A percentile compares a stretch with the other conserved stretches of the same genome.
These are phyloP conservation scores for Erpobdella octoculata DNA, from an alignment of 2,888 invertebrate genomes.

Conservation along the genomic window DNA sequence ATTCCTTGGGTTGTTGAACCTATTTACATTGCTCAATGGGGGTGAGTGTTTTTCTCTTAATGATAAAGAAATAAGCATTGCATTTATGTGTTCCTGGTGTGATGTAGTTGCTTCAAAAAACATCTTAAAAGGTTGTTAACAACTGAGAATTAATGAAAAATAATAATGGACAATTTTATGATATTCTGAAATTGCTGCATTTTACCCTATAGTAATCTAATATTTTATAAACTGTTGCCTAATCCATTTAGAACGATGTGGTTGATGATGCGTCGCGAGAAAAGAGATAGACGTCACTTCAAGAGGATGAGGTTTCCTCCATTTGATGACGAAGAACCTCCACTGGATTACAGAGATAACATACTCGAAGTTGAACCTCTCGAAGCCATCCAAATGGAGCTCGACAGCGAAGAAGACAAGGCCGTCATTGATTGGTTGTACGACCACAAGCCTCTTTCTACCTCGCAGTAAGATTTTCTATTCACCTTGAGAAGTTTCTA, in stretches of 20 bases:
- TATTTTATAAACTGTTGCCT: background rate
- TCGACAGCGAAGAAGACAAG: slow-evolving; percentile 77
- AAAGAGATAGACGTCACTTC: slow-evolving; percentile 94
- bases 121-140: too few species aligned
- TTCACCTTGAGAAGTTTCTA: too few species aligned
- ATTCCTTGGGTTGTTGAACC: slow-evolving; percentile 99
- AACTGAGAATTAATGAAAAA: too few species aligned
- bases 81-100: too few species aligned
- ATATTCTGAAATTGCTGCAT: too few species aligned
- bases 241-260: slow-evolving; percentile 77
- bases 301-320: slow-evolving; percentile 99
- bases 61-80: background rate
- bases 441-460: slow-evolving; percentile 89
- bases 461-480: slow-evolving; percentile 60
- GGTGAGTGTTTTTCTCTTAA: slow-evolving; percentile 57
- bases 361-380: slow-evolving; percentile 96
- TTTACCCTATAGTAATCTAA: too few species aligned
- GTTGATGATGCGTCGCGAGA: slow-evolving; percentile 99
- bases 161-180: too few species aligned
- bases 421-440: slow-evolving; percentile 89
- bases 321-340: slow-evolving; percentile 99
- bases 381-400: slow-evolving; percentile 95
- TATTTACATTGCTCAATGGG: slow-evolving; percentile 98
- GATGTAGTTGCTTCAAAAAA: too few species aligned
- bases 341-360: slow-evolving; percentile 97